Evolutionary conservation across 2,797 vertebrate genomes (phyloP).

Genomic region (Chaetophractus vellerosus): DNA sequence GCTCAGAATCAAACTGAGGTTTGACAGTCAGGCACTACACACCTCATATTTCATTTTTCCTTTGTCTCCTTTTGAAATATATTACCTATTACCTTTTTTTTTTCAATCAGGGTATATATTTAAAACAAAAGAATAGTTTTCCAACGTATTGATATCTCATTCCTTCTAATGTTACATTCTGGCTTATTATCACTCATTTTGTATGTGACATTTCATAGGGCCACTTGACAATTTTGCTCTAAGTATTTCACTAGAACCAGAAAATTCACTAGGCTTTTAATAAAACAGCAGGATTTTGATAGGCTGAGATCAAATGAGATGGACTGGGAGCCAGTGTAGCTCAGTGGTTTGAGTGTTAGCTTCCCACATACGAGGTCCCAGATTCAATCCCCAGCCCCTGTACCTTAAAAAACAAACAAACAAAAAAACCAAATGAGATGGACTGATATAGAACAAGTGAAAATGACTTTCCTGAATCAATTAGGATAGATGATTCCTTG

Average conservation of each 20-base stretch:
- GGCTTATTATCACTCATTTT: background rate
- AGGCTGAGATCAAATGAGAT: background rate
- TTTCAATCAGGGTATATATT: too few species aligned
- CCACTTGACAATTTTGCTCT: background rate
- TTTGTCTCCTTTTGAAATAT: background rate
- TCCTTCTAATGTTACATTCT: background rate
- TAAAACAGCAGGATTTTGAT: background rate
- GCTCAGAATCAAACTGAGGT: background rate
- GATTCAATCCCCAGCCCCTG: too few species aligned
- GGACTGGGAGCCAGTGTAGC: too few species aligned
- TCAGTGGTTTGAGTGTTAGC: too few species aligned
- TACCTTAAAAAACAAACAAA: too few species aligned
- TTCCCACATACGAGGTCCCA: too few species aligned
- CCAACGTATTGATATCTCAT: background rate
- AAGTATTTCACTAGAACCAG: background rate
- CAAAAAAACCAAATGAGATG: background rate
- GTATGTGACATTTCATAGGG: background rate
- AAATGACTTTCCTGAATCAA: background rate
- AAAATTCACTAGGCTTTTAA: background rate
- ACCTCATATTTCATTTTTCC: background rate
- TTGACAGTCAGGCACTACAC: background rate
- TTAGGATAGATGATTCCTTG: background rate
- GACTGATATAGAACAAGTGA: background rate
- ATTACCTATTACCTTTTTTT: background rate
- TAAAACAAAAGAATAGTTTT: background rate